Evolutionary conservation across 2,113 vertebrate species (phyloP), one percentile per base, ranked within the genome.

Genomic region (Hymenochirus boettgeri): DNA sequence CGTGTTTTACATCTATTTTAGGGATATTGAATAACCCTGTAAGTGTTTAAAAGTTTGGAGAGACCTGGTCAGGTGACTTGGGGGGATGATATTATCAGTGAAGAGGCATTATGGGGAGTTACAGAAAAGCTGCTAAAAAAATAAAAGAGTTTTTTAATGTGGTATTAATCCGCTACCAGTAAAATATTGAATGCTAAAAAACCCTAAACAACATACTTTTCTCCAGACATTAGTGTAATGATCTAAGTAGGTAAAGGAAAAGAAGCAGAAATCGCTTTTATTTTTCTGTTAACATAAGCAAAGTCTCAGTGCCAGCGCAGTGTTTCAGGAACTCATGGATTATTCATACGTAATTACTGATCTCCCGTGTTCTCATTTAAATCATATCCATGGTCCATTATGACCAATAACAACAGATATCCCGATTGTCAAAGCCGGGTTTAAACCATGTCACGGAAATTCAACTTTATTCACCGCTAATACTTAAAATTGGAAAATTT

Each of bases 341-440:
- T 92, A 93, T 95, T 96, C 91, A 93, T 92, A 88, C 87, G 83
- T 90, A 95, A 94, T 92, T 90, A 93, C 89, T 92, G 90, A 93
- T 93, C 91, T 91, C 90, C 91, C 91, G 91, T 89, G 88, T 89
- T 88, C 79, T 77, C 82, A 86, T 92, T 93, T 93, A 94, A 97
- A 93, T 93, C 88, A 90, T 87, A 76, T 79, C 82, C 81, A 75
- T 83, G 79, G 82, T 79, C 80, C 86, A 89, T 93, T 90, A 94
- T 85, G 78, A 82, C 76, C 84, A 82, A 82, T 88, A 92, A 90
- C 90, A 92, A 93, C 87, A 86, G 80, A 85, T 88, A 90, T 81
- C 89, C 86, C 90, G 91, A 91, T 92, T 93, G 88, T 93, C 88
- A 90, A 90, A 89, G 84, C 84, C 86, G 82, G 86, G 84, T 87